phyloP scores from a whole-genome alignment of 2,888 invertebrate genomes.

The Pseudococcus jackbeardsleyi region DNA sequence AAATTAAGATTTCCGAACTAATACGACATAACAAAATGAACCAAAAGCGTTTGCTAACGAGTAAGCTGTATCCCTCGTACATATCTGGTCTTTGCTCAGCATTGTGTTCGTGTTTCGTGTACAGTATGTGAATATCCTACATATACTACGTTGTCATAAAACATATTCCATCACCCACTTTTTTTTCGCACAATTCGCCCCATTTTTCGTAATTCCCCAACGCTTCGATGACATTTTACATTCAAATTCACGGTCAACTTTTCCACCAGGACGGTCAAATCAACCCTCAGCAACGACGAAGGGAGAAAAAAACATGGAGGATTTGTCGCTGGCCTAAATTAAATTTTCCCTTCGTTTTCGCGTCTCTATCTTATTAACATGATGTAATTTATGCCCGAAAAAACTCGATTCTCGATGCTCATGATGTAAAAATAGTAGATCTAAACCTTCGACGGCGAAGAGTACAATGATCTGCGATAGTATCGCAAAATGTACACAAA shows the following conservation, averaged over 20 bases:
- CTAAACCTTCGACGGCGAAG: background rate
- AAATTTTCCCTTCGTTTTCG: background rate
- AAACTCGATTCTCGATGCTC: background rate
- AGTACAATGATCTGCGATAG: background rate
- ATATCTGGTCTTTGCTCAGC: background rate
- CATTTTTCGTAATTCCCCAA: background rate
- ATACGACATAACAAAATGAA: conserved; percentile 36
- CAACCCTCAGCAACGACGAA: background rate
- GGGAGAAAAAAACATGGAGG: background rate
- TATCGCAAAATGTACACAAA: background rate
- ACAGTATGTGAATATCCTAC: background rate
- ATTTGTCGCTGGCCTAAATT: background rate
- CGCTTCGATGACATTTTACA: background rate
- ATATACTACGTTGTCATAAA: background rate
- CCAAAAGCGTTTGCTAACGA: conserved; percentile 33
- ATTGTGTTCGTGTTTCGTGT: background rate
- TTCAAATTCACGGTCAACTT: background rate
- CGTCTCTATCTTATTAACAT: background rate
- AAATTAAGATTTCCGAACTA: conserved; percentile 43
- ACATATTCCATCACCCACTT: background rate
- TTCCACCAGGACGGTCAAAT: background rate
- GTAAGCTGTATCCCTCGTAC: background rate
- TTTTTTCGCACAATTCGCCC: background rate
- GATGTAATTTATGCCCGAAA: background rate
- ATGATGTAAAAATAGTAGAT: conserved; percentile 7